Percentiles rank a stretch among this genome's conserved stretches.
These are phyloP conservation scores for Cryptomyrus ogoouensis DNA, from an alignment of 2,113 vertebrate species.

Conservation along the genomic window DNA sequence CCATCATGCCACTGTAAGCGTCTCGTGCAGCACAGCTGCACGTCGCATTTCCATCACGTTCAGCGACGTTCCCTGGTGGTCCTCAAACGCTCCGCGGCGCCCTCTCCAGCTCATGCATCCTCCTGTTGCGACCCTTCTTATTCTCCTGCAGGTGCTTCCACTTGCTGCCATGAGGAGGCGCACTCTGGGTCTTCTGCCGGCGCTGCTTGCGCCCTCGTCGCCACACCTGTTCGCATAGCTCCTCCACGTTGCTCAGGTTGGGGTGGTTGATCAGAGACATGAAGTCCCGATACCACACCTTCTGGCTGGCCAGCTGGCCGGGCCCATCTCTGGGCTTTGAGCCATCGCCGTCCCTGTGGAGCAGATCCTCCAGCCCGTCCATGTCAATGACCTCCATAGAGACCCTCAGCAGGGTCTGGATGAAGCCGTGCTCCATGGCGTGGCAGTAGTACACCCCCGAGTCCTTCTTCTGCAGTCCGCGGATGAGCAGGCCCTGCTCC, in stretches of 20 bases:
- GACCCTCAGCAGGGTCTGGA: conserved; percentile 86
- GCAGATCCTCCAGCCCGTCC: conserved; percentile 81
- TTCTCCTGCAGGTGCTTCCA: conserved; percentile 97
- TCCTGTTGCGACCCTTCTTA: conserved; percentile 95
- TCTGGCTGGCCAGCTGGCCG: conserved; percentile 64
- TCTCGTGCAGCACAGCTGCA: conserved; percentile 71
- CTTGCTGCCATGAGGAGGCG: conserved; percentile 71
- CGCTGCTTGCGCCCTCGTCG: conserved; percentile 93
- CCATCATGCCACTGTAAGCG: conserved; percentile 66
- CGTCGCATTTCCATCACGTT: conserved; percentile 78
- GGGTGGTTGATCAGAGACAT: conserved; percentile 93
- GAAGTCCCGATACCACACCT: conserved; percentile 95
- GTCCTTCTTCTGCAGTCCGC: conserved; percentile 75
- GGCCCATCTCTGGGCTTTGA: conserved; percentile 56
- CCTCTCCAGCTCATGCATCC: conserved; percentile 97
- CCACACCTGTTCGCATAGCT: conserved; percentile 96
- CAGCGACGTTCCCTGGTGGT: conserved; percentile 52
- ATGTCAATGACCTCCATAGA: conserved; percentile 86
- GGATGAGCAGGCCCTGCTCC: conserved; percentile 84
- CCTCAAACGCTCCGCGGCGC: conserved; percentile 92
- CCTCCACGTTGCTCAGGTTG: conserved; percentile 93
- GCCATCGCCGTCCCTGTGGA: conserved; percentile 68
- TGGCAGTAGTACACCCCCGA: conserved; percentile 83
- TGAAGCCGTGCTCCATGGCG: conserved; percentile 90
- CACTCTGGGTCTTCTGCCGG: conserved; percentile 60